phyloP scores from a whole-genome alignment of 2,113 vertebrate species.

The Eptesicus fuscus region DNA sequence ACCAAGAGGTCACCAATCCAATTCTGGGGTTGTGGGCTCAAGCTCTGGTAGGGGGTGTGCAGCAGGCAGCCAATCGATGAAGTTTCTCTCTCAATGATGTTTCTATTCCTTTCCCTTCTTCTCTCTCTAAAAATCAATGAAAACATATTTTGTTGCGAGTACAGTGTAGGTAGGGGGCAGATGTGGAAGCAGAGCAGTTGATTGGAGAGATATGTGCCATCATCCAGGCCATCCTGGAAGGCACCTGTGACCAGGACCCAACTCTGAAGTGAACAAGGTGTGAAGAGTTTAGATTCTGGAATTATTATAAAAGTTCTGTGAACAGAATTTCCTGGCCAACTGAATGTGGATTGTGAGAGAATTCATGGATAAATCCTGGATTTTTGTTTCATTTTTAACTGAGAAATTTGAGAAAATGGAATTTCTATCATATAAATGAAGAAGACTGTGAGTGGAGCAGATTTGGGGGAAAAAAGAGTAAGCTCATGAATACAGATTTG shows the following conservation, averaged over 20 bases:
- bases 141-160: neutral
- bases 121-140: no score
- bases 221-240: neutral
- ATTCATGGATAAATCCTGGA: neutral
- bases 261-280: neutral
- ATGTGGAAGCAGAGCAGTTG: neutral
- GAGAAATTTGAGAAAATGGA: neutral
- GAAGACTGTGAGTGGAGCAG: neutral
- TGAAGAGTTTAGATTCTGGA: neutral
- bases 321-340: neutral
- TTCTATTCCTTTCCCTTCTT: no score
- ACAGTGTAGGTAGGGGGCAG: neutral
- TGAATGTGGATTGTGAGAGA: neutral
- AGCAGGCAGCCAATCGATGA: no score
- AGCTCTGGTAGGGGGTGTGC: no score
- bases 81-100: no score
- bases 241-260: neutral
- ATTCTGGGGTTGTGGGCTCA: no score
- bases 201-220: neutral
- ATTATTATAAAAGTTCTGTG: neutral
- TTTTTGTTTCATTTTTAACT: neutral
- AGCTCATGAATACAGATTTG: neutral
- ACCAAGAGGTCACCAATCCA: no score
- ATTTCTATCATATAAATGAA: neutral
- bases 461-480: neutral